Percentiles rank a stretch among this genome's conserved stretches.
These are phyloP conservation scores for Dicycla oo DNA, from an alignment of 2,888 invertebrate species.

Conservation along the genomic window DNA sequence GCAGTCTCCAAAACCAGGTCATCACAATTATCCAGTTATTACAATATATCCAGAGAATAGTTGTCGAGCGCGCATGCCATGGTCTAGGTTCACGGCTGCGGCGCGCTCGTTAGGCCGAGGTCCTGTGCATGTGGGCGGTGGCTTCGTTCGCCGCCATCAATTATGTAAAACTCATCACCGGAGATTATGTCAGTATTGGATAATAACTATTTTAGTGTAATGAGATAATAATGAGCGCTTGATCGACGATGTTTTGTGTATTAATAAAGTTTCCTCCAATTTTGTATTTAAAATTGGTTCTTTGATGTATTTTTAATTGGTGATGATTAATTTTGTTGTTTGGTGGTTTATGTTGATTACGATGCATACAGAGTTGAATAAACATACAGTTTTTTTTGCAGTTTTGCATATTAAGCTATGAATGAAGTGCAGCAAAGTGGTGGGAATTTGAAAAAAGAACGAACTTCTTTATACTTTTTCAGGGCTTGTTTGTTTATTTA, in stretches of 20 bases:
- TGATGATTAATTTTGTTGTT: conserved; percentile 33
- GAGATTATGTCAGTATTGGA: conserved; percentile 63
- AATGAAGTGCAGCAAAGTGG: too few species aligned
- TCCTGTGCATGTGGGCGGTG: conserved; percentile 65
- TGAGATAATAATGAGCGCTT: conserved; percentile 60
- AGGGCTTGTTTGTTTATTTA: too few species aligned
- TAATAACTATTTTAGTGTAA: conserved; percentile 64
- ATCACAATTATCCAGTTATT: conserved; percentile 32
- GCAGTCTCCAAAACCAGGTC: conserved; percentile 23
- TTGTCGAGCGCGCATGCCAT: conserved; percentile 53
- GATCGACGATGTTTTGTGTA: conserved; percentile 39
- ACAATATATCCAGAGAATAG: conserved; percentile 39
- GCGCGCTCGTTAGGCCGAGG: conserved; percentile 60
- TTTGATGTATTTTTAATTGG: conserved; percentile 34
- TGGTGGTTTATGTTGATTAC: neutral
- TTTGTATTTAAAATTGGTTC: conserved; percentile 40
- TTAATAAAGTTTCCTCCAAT: conserved; percentile 39
- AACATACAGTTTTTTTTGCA: neutral
- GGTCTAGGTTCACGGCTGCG: conserved; percentile 68
- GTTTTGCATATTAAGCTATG: neutral
- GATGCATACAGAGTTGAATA: neutral
- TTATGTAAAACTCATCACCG: conserved; percentile 70
- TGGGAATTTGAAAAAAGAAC: too few species aligned
- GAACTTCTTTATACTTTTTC: too few species aligned
- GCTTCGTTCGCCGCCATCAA: conserved; percentile 67